phyloP scores from a whole-genome alignment of 2,888 invertebrate genomes.

The Tachina lurida region DNA sequence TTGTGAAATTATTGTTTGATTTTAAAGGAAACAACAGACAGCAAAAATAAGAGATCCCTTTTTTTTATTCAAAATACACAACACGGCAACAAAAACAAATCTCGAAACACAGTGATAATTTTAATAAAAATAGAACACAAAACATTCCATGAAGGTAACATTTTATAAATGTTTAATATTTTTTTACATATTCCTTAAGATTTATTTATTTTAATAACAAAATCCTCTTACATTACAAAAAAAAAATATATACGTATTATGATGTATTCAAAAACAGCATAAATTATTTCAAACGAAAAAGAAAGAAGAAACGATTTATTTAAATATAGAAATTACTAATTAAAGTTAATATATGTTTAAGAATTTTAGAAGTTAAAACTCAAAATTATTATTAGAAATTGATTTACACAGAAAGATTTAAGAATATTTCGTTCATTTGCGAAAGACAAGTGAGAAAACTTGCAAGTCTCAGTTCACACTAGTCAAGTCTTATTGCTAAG shows the following conservation, averaged over 20 bases:
- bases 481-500: too few species aligned
- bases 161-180: constrained; percentile 79
- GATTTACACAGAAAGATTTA: too few species aligned
- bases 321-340: too few species aligned
- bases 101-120: constrained; percentile 68
- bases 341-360: too few species aligned
- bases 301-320: too few species aligned
- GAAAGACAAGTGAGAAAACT: too few species aligned
- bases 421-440: too few species aligned
- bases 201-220: constrained; percentile 55
- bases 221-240: constrained; percentile 9
- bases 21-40: constrained; percentile 10
- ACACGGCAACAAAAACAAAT: constrained; percentile 50
- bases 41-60: constrained; percentile 1
- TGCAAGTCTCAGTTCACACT: too few species aligned
- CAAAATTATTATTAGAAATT: too few species aligned
- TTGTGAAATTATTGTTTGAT: constrained; percentile 38
- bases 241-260: background rate
- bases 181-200: constrained; percentile 39
- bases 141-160: constrained; percentile 74
- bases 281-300: constrained; percentile 4
- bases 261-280: background rate
- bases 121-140: constrained; percentile 52
- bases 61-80: constrained; percentile 33
- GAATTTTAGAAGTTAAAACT: too few species aligned